Conservation (phyloP, 2,888 invertebrate genomes). For the Mycogona germanica region DNA sequence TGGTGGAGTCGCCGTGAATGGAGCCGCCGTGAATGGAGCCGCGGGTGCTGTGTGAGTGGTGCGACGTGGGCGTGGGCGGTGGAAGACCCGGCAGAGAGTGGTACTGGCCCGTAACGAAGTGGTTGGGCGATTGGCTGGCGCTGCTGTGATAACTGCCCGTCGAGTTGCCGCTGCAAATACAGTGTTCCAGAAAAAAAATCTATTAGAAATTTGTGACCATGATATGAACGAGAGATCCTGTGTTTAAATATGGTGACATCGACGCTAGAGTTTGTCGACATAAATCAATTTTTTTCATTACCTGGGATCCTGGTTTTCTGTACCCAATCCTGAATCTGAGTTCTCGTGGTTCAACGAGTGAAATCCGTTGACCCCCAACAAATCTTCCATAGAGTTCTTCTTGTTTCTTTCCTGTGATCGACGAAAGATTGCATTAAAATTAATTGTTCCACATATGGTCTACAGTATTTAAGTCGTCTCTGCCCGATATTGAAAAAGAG, state of each 20-base stretch:
- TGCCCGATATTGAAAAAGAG: no score
- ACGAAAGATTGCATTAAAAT: conserved; percentile 1
- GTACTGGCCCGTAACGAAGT: background rate
- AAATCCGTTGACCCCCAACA: conserved; percentile 4
- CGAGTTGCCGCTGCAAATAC: background rate
- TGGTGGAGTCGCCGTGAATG: no score
- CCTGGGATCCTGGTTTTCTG: conserved; percentile 7
- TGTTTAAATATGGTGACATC: no score
- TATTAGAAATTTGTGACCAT: no score
- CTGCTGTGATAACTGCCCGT: conserved; percentile 9
- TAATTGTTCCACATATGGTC: no score
- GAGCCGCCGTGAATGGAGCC: no score
- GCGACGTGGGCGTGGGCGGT: background rate
- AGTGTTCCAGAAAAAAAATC: background rate
- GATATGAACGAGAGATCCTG: no score
- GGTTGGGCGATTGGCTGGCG: conserved; percentile 5
- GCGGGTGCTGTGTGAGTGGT: background rate
- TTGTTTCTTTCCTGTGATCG: conserved; percentile 6
- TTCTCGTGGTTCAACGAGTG: conserved; percentile 10
- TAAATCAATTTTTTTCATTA: no score
- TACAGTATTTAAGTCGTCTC: no score
- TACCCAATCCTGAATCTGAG: conserved; percentile 15
- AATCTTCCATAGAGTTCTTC: background rate
- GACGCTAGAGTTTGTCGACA: no score
- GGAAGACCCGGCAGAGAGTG: background rate